Base-by-base conservation (phyloP, 2,797 vertebrate genomes). In the Tragelaphus eurycerus region DNA sequence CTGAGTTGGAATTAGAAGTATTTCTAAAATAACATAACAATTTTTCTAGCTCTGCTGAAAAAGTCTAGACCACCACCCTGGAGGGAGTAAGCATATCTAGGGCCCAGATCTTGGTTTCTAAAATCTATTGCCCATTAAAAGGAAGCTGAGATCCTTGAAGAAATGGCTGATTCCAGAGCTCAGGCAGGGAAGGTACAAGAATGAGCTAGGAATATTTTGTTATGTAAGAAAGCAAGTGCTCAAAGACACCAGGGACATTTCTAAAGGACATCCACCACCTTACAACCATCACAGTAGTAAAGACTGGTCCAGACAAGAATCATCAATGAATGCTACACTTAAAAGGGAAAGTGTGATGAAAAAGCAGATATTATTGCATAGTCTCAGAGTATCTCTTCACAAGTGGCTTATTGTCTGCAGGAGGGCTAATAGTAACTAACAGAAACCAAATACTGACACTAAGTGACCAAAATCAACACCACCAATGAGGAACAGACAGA, bases 391-490 rank as follows among this genome's bases (percentile, higher is more conserved):
- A 9, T 59, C 12, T 78, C 48, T 43, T 93, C 60, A 50, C n/a
- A 95, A 21, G 82, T 1, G 90, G 78, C 52, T 95, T 83, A 92
- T 83, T 59, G 89, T 89, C 91, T 84, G 34, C 48, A 94, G 79
- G 38, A 57, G 15, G 34, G 6, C 84, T 74, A 74, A 48, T 0
- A 89, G 38, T 89, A 96, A 93, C 17, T 92, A 60, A 88, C 38
- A 96, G 86, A 96, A 96, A 88, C 23, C 11, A 86, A 54, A 82
- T 7, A 64, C 5, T 86, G 76, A 92, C 38, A 59, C 38, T 25
- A 82, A 55, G 43, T 86, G 62, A 91, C 86, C 62, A 90, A 84
- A 97, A 97, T 64, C 43, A 93, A 19, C 57, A 85, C 17, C 46
- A 93, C 43, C 67, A 46, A 15, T 7, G 9, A 92, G 43, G 43